A percentile compares a stretch with the other conserved stretches of the same genome.
Conservation (phyloP, 2,113 vertebrate genomes). For the Channa maculata region DNA sequence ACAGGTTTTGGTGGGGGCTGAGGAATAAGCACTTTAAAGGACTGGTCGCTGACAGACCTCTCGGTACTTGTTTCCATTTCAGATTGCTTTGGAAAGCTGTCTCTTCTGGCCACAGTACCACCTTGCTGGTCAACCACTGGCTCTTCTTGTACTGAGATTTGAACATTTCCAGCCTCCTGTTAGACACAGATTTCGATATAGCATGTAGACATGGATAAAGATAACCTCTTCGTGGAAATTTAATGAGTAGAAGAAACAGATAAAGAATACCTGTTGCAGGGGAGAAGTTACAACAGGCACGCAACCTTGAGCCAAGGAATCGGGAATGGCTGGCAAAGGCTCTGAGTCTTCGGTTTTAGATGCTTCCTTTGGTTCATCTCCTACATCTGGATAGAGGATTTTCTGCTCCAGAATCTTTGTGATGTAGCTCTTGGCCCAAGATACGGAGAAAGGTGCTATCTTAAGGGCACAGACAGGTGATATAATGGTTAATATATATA, state of each 20-base stretch:
- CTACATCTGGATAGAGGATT: slow-evolving; percentile 82
- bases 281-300: slow-evolving; percentile 40
- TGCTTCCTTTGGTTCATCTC: slow-evolving; percentile 63
- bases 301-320: slow-evolving; percentile 84
- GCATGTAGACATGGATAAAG: neutral
- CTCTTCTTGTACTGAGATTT: slow-evolving; percentile 9
- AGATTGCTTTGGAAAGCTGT: slow-evolving; percentile 3
- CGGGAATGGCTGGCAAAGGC: slow-evolving; percentile 63
- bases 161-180: slow-evolving; percentile 26
- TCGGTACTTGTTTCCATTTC: slow-evolving; percentile 27
- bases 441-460: slow-evolving; percentile 81
- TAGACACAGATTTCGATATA: slow-evolving; percentile 11
- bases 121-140: slow-evolving; percentile 4
- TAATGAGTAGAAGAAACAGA: slow-evolving; percentile 10
- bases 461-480: slow-evolving; percentile 58
- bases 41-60: neutral
- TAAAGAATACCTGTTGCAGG: slow-evolving; percentile 45
- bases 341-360: slow-evolving; percentile 82
- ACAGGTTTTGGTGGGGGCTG: neutral
- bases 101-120: neutral
- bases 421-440: slow-evolving; percentile 79
- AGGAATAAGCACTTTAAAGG: neutral
- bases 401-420: slow-evolving; percentile 76
- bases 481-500: neutral
- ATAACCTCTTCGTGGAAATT: neutral